A percentile compares a stretch with the other conserved stretches of the same genome.
phyloP scores from a whole-genome alignment of 2,888 invertebrate genomes.

The Nemotelus nigrinus region DNA sequence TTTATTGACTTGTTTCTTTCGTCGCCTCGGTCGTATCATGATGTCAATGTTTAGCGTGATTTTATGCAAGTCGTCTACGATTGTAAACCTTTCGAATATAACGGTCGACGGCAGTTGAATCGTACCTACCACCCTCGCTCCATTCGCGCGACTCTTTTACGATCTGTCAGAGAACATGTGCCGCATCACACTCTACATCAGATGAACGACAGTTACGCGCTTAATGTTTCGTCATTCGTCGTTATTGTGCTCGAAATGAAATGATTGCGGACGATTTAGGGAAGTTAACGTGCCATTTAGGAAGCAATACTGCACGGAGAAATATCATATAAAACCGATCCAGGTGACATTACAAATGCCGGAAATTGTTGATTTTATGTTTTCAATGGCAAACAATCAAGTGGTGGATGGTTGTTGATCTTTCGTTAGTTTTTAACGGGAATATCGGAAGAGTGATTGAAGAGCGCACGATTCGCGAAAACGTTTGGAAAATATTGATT shows the following conservation, averaged over 20 bases:
- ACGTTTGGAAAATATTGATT: too few species aligned
- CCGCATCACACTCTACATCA: too few species aligned
- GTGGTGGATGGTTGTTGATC: too few species aligned
- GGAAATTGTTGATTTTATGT: too few species aligned
- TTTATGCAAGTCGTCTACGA: constrained; percentile 16
- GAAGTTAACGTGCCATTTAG: constrained; percentile 36
- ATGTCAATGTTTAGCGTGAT: constrained; percentile 12
- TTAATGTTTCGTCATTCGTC: constrained; percentile 24
- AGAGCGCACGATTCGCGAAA: too few species aligned
- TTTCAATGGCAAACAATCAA: too few species aligned
- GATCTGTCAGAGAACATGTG: constrained; percentile 24
- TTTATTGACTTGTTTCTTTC: constrained; percentile 40
- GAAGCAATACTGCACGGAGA: constrained; percentile 10
- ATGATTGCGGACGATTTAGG: constrained; percentile 33
- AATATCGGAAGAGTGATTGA: too few species aligned
- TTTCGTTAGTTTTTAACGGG: too few species aligned
- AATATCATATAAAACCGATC: constrained; percentile 4
- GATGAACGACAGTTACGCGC: not conserved
- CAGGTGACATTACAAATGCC: constrained; percentile 16
- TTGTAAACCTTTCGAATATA: constrained; percentile 9
- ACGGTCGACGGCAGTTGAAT: not conserved
- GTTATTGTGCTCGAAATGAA: constrained; percentile 27
- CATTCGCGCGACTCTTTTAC: constrained; percentile 5
- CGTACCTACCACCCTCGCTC: not conserved
- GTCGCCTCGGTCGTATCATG: constrained; percentile 1